These are phyloP conservation scores for Polyploca ridens DNA, from an alignment of 2,888 invertebrate genomes.

Conservation along the genomic window DNA sequence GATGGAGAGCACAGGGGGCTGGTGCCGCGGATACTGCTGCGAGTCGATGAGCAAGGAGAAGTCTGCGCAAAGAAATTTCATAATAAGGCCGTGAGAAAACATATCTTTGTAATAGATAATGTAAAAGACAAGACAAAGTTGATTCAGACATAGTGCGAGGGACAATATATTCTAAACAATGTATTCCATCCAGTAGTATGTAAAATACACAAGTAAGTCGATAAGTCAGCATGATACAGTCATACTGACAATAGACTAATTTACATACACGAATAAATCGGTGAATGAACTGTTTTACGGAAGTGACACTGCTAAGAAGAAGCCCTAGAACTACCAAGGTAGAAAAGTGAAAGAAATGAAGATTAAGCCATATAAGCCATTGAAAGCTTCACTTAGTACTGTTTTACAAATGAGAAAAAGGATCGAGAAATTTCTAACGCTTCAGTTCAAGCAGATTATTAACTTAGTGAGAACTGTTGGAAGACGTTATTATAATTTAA, in stretches of 20 bases:
- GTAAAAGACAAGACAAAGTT: background rate
- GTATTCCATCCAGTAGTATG: too few species aligned
- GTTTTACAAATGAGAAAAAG: background rate
- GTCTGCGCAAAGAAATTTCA: conserved; percentile 72
- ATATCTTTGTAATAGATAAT: background rate
- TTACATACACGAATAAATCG: conserved; percentile 39
- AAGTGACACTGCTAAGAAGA: conserved; percentile 29
- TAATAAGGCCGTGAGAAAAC: background rate
- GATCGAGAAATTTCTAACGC: background rate
- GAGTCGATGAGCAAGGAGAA: conserved; percentile 89
- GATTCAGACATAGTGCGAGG: too few species aligned
- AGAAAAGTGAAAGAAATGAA: conserved; percentile 19
- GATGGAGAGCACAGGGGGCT: conserved; percentile 88
- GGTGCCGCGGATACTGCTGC: conserved; percentile 89
- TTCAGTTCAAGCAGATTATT: background rate
- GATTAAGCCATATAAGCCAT: conserved; percentile 16
- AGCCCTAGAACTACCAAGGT: conserved; percentile 31
- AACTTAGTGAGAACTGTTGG: background rate
- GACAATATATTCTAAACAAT: background rate
- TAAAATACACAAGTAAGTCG: background rate
- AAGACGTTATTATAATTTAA: too few species aligned
- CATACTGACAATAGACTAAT: conserved; percentile 34
- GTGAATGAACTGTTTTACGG: conserved; percentile 38
- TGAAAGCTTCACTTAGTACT: conserved; percentile 8
- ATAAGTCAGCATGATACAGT: conserved; percentile 1